These are phyloP conservation scores for Calameuta filiformis DNA, from an alignment of 2,888 invertebrate genomes.

Conservation along the genomic window DNA sequence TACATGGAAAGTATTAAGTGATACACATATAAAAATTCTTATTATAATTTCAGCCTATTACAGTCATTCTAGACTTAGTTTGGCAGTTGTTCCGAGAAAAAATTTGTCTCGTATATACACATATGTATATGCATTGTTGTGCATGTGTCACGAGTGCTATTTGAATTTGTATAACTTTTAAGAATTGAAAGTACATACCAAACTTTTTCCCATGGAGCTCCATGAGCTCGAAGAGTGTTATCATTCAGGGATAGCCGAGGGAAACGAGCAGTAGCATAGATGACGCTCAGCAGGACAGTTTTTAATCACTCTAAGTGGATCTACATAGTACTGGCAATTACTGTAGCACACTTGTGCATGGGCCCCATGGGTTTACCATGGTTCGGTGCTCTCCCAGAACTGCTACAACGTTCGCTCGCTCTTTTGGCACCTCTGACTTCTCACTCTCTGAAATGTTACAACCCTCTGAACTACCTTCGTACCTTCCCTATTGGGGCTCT, in stretches of 20 bases:
- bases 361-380: slow-evolving; percentile 52
- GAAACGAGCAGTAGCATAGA: slow-evolving; percentile 23
- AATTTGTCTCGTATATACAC: not conserved
- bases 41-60: too few relatives aligned
- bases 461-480: not conserved
- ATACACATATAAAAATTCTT: too few relatives aligned
- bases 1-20: too few relatives aligned
- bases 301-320: slow-evolving; percentile 68
- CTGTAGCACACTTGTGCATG: slow-evolving; percentile 57
- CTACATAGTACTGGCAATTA: slow-evolving; percentile 66
- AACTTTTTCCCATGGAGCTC: not conserved
- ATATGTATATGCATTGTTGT: too few relatives aligned
- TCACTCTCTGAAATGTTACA: not conserved
- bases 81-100: not conserved
- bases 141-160: too few relatives aligned
- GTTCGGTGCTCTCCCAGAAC: not conserved
- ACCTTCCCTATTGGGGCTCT: not conserved
- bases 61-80: not conserved
- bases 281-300: slow-evolving; percentile 65
- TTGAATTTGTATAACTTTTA: not conserved
- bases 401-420: not conserved
- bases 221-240: not conserved
- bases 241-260: slow-evolving; percentile 9
- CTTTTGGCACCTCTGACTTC: not conserved
- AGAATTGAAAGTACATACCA: not conserved